A percentile compares a stretch with the other conserved stretches of the same genome.
phyloP scores from a whole-genome alignment of 2,888 invertebrate species.

The Meiosimyza platycephala region DNA sequence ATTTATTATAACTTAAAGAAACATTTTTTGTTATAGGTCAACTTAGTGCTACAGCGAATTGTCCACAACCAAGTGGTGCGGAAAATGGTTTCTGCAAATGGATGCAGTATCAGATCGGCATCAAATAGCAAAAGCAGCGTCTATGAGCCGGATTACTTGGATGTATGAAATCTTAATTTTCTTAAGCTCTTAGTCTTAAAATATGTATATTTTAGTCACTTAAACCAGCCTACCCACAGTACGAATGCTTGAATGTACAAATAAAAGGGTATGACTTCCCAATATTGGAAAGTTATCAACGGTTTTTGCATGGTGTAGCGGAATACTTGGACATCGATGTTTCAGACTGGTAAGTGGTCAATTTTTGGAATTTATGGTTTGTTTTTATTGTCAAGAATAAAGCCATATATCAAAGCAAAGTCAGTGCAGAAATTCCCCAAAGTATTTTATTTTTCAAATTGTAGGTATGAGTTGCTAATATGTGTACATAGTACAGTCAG shows the following conservation, averaged over 20 bases:
- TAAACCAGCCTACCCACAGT: conserved; percentile 75
- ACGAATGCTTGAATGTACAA: conserved; percentile 81
- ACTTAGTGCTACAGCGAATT: too few species aligned
- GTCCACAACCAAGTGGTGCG: too few species aligned
- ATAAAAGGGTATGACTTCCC: conserved; percentile 86
- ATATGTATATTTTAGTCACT: conserved; percentile 55
- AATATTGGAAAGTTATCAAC: conserved; percentile 83
- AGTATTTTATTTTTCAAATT: neutral
- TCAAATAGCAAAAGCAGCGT: conserved; percentile 53
- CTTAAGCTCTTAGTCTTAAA: neutral
- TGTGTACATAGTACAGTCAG: too few species aligned
- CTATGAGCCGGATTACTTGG: conserved; percentile 81
- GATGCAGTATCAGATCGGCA: too few species aligned
- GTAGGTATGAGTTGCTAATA: too few species aligned
- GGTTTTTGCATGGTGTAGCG: conserved; percentile 79
- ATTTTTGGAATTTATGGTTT: neutral
- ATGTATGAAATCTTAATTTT: conserved; percentile 67
- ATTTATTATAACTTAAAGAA: too few species aligned
- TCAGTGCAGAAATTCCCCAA: too few species aligned
- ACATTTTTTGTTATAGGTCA: too few species aligned
- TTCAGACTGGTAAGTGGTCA: conserved; percentile 73
- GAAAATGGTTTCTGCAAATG: too few species aligned
- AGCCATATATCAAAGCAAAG: too few species aligned
- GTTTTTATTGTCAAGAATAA: neutral
- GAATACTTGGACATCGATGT: conserved; percentile 80